Base-by-base conservation (phyloP, 2,888 invertebrate genomes). In the Asteroscopus sphinx region DNA sequence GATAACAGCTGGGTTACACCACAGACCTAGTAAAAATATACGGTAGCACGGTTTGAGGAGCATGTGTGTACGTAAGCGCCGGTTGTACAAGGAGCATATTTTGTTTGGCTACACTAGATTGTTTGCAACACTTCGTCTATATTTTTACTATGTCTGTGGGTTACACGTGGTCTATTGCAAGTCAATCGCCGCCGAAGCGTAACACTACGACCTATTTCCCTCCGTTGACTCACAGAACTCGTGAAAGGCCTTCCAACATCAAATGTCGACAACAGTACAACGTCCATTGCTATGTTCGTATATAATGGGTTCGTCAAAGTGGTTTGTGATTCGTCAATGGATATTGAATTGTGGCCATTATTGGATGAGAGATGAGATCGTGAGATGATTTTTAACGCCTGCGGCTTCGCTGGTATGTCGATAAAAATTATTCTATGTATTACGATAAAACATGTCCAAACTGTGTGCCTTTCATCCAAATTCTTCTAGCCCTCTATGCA, bases 251-350 rank as follows among this genome's bases (percentile, higher is more conserved):
- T 21, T 2, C 8, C 21, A 21, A 25, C 40, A 47, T n/a, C 37
- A 37, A n/a, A 37, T n/a, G n/a, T 21, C 58, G 46, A 33, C 30
- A 15, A 32, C 12, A 51, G 33, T 11, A 49, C 9, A 36, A 12
- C 28, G 15, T 21, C 32, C 21, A 52, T 28, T 15, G 47, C 26
- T 53, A 35, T 7, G 25, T 41, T 46, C 5, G 7, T 16, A 21
- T 25, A 57, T 28, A 57, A 45, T 45, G 39, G 32, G 8, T 39
- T 37, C 36, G 16, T 41, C 36, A 41, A 45, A 45, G 57, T 45
- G 21, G 21, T 49, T 13, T 36, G 49, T 33, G 16, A 33, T n/a
- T 13, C 45, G 21, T 64, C 65, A 36, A 57, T 64, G 49, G 28
- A 49, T 7, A 30, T 26, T 36, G 21, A 48, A 45, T 12, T 35